Percentiles rank a stretch among this genome's conserved stretches.
Evolutionary conservation across 2,113 vertebrate genomes (phyloP).

Genomic region (Melanerpes aurifrons): DNA sequence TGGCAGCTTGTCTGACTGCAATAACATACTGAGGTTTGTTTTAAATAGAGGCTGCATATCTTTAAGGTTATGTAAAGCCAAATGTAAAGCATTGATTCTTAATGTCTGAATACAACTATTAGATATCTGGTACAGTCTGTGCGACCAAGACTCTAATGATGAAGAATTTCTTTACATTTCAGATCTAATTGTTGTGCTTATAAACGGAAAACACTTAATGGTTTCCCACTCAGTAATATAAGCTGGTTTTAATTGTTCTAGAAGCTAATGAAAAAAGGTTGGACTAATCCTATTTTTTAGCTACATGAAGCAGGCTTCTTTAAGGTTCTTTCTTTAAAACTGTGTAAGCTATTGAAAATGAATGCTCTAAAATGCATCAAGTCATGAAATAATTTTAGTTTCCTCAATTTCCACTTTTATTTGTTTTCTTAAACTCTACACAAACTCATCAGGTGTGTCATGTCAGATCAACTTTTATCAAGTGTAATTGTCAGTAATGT

Average conservation of each 20-base stretch:
- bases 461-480: neutral
- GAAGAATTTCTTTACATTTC: neutral
- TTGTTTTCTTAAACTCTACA: neutral
- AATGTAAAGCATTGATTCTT: slow-evolving; percentile 2
- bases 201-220: neutral
- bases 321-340: neutral
- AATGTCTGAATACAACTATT: neutral
- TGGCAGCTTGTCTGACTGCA: slow-evolving; percentile 62
- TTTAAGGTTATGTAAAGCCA: slow-evolving; percentile 24
- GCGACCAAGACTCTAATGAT: neutral
- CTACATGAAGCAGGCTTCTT: neutral
- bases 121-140: neutral
- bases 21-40: slow-evolving; percentile 5
- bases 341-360: neutral
- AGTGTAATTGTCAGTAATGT: neutral
- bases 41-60: slow-evolving; percentile 3
- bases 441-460: neutral
- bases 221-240: neutral
- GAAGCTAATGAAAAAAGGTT: neutral
- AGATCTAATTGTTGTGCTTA: neutral
- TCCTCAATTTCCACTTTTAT: neutral
- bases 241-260: neutral
- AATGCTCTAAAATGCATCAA: neutral
- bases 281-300: neutral
- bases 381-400: neutral